Evolutionary conservation across 2,113 vertebrate genomes (phyloP), one percentile per base, ranked within the genome.

Genomic region (Prietella phreatophila): DNA sequence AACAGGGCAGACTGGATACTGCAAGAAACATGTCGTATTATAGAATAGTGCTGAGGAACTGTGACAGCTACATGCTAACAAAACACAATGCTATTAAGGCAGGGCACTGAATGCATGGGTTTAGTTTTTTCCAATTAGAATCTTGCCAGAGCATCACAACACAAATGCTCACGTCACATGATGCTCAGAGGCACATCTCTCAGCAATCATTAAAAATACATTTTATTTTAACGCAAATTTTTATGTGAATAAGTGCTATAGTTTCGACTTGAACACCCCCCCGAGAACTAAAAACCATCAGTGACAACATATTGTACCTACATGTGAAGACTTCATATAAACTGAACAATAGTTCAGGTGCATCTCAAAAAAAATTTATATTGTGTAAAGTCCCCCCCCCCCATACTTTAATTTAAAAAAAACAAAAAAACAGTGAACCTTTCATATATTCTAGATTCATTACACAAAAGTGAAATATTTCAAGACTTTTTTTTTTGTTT

Each of bases 291-390:
- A n/a, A 89, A 76, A 13, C 42, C 80, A n/a, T 69, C 20, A 85
- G 39, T n/a, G 81, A 19, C 78, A 69, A 78, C 33, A 86, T 17
- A 69, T 13, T 67, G 63, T 78, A 85, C 87, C 86, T 85, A 69
- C 76, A 86, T n/a, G 61, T 87, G 78, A 82, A 85, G 82, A 47
- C 47, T 91, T 87, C 89, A 88, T 65, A 91, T 20, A 55, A 79
- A 85, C 83, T 58, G 5, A 86, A 82, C 76, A 82, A 87, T 75
- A 87, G 20, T 42, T 27, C 39, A 42, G 39, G 39, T 42, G 39
- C 39, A 42, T 42, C 39, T 42, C 39, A 42, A 42, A 39, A 39
- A 39, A 39, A 36, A 36, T 36, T 36, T 42, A 42, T 42, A 42
- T 42, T 42, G 39, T 42, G 39, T 42, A 42, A 5, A 42, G 5